Conservation (phyloP, 2,888 invertebrate species). For the Chironomus riparius region DNA sequence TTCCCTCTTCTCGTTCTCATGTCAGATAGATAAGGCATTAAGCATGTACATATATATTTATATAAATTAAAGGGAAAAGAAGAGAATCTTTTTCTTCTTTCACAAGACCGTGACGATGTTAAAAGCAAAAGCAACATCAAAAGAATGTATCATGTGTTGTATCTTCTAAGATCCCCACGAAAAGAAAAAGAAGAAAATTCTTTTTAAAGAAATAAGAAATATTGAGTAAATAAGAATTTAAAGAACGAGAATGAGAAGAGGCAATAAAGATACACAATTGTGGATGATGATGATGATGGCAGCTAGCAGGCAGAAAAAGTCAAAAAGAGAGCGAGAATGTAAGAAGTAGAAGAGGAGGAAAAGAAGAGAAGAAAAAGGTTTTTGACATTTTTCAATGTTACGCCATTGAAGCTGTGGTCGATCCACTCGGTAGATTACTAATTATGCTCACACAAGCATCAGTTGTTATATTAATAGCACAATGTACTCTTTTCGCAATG, state of each 20-base stretch:
- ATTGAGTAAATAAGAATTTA: neutral
- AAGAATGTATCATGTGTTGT: neutral
- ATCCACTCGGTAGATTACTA: neutral
- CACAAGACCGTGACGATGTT: neutral
- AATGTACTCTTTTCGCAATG: neutral
- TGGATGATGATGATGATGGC: constrained; percentile 21
- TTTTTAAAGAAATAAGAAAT: neutral
- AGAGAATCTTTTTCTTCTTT: too few species aligned
- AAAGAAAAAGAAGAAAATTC: neutral
- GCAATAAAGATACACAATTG: neutral
- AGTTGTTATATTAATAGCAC: too few species aligned
- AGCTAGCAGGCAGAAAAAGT: neutral
- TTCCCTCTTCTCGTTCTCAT: too few species aligned
- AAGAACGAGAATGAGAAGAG: neutral
- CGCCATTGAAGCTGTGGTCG: constrained; percentile 8
- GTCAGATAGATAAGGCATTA: too few species aligned
- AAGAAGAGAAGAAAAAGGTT: constrained; percentile 18
- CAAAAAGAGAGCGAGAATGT: neutral
- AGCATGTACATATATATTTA: too few species aligned
- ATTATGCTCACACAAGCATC: neutral
- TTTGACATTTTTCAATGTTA: constrained; percentile 27
- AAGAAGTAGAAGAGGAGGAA: neutral
- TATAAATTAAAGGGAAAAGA: too few species aligned
- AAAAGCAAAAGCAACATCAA: neutral
- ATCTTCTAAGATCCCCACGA: neutral